phyloP scores from a whole-genome alignment of 2,113 vertebrate genomes.

The Hypocryptadius cinnamomeus region DNA sequence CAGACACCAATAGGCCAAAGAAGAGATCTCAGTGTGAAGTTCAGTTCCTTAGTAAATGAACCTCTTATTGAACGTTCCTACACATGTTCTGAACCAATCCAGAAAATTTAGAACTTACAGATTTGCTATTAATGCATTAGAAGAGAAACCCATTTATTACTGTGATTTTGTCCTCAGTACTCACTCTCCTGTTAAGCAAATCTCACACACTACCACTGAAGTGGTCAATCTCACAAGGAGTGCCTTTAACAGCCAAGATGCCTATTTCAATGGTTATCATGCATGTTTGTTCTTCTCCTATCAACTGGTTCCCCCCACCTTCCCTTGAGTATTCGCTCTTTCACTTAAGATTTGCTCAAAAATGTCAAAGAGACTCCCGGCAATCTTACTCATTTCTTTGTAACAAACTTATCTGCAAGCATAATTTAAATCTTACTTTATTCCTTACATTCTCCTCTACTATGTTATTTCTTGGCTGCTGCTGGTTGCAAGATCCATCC shows the following conservation, averaged over 20 bases:
- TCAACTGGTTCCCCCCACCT: neutral
- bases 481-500: neutral
- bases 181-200: neutral
- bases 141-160: neutral
- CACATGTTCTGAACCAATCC: rapidly evolving
- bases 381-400: neutral
- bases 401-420: neutral
- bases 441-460: neutral
- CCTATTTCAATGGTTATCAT: neutral
- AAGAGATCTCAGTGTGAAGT: neutral
- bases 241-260: neutral
- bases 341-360: neutral
- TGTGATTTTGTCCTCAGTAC: neutral
- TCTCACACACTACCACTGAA: neutral
- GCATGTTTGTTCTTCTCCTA: rapidly evolving
- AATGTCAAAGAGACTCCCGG: neutral
- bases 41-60: neutral
- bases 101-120: neutral
- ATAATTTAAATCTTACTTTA: neutral
- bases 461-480: neutral
- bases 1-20: neutral
- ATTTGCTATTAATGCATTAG: neutral
- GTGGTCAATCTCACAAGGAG: neutral
- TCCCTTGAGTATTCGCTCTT: neutral
- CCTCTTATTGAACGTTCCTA: neutral